Conservation (phyloP, 2,797 vertebrate species). For the Adrianichthys oophorus region DNA sequence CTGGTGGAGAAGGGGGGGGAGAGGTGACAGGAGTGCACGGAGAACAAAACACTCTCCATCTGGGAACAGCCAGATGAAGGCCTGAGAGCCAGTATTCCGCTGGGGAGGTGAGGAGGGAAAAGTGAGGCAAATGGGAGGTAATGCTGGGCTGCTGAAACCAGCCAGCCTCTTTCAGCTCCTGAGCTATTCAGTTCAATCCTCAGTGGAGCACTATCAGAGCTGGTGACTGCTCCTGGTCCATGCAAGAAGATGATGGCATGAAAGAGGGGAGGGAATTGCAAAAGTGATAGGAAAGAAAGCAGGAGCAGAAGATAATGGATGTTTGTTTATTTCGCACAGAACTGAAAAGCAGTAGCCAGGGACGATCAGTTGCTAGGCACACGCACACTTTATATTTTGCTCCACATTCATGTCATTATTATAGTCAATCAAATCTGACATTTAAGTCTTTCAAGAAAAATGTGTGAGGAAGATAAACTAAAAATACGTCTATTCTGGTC, state of each 20-base stretch:
- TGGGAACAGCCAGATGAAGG: conserved; percentile 72
- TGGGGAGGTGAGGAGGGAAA: conserved; percentile 61
- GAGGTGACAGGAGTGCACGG: conserved; percentile 64
- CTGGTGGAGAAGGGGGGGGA: conserved; percentile 54
- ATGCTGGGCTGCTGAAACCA: conserved; percentile 69
- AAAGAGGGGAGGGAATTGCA: conserved; percentile 56
- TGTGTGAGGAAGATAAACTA: conserved; percentile 46
- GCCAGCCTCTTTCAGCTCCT: conserved; percentile 70
- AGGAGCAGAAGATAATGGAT: conserved; percentile 69
- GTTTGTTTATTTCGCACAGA: conserved; percentile 70
- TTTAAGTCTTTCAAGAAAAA: conserved; percentile 56
- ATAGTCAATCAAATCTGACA: conserved; percentile 62
- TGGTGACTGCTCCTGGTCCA: conserved; percentile 61
- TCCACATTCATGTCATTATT: conserved; percentile 37
- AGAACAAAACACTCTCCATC: conserved; percentile 77
- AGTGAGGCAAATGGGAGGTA: conserved; percentile 76
- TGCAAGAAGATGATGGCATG: conserved; percentile 64
- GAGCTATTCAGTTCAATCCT: conserved; percentile 73
- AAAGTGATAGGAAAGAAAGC: conserved; percentile 55
- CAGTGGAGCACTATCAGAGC: conserved; percentile 71
- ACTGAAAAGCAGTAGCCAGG: conserved; percentile 48
- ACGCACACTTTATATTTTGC: conserved; percentile 41
- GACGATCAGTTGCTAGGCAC: conserved; percentile 57
- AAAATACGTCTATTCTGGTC: conserved; percentile 35
- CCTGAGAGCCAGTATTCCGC: conserved; percentile 72